phyloP scores from a whole-genome alignment of 2,888 invertebrate genomes.

The Alloplasta piceator region DNA sequence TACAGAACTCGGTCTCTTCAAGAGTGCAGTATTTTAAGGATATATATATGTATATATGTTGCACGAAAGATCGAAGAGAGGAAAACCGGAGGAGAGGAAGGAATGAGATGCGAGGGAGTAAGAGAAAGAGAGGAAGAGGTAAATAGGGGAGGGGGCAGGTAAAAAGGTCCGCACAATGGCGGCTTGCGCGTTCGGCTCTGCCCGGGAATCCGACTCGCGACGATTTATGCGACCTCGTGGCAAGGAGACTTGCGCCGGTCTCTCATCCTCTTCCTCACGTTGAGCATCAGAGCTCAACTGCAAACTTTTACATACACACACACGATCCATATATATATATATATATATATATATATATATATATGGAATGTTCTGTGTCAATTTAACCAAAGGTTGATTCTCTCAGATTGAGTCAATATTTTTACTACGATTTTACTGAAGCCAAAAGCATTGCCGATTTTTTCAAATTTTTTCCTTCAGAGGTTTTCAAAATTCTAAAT shows the following conservation, averaged over 20 bases:
- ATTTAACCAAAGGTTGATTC: neutral
- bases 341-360: no score
- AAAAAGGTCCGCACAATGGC: slow-evolving; percentile 80
- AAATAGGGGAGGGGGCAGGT: slow-evolving; percentile 57
- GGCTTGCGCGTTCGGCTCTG: slow-evolving; percentile 79
- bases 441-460: no score
- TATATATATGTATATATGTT: slow-evolving; percentile 5
- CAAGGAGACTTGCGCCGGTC: slow-evolving; percentile 61
- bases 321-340: no score
- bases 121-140: slow-evolving; percentile 35
- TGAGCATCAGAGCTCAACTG: slow-evolving; percentile 39
- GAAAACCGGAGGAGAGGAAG: slow-evolving; percentile 42
- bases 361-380: neutral
- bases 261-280: slow-evolving; percentile 61
- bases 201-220: slow-evolving; percentile 81
- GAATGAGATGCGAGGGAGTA: slow-evolving; percentile 36
- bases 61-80: slow-evolving; percentile 43
- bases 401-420: no score
- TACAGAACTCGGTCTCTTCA: slow-evolving; percentile 68
- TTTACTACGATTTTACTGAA: no score
- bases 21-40: slow-evolving; percentile 32
- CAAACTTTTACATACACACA: slow-evolving; percentile 27
- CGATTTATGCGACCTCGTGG: slow-evolving; percentile 80
- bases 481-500: no score
- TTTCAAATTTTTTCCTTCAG: no score